Conservation (phyloP, 2,888 invertebrate species). For the Lagria hirta region DNA sequence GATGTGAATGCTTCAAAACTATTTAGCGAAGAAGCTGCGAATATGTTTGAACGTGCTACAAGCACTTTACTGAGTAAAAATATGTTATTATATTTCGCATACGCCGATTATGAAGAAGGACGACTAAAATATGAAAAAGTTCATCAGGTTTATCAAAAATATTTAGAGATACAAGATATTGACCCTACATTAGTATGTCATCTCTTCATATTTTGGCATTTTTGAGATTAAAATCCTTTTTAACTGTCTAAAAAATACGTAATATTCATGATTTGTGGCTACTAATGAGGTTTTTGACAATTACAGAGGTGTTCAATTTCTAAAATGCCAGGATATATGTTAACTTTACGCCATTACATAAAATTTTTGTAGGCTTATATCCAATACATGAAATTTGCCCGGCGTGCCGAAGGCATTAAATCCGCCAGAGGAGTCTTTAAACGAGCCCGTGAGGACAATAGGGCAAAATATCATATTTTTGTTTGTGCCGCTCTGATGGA, state of each 20-base stretch:
- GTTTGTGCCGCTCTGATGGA: slow-evolving; percentile 98
- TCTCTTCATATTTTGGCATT: too few relatives aligned
- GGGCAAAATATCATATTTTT: slow-evolving; percentile 88
- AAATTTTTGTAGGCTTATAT: slow-evolving; percentile 80
- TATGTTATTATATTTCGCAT: slow-evolving; percentile 94
- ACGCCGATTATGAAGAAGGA: slow-evolving; percentile 98
- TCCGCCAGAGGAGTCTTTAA: slow-evolving; percentile 94
- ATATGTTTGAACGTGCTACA: slow-evolving; percentile 93
- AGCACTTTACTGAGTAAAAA: slow-evolving; percentile 86
- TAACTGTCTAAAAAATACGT: slow-evolving; percentile 2
- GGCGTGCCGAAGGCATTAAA: slow-evolving; percentile 97
- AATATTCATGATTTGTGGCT: too few relatives aligned
- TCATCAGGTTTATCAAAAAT: slow-evolving; percentile 92
- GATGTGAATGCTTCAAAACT: slow-evolving; percentile 90
- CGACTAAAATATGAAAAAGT: slow-evolving; percentile 95
- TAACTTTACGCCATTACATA: too few relatives aligned
- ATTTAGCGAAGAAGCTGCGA: slow-evolving; percentile 93
- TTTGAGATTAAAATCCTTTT: neutral
- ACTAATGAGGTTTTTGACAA: neutral
- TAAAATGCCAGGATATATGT: too few relatives aligned
- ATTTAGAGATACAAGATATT: slow-evolving; percentile 83
- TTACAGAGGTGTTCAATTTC: slow-evolving; percentile 1
- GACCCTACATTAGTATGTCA: slow-evolving; percentile 91
- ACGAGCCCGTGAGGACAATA: slow-evolving; percentile 86
- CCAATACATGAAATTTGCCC: slow-evolving; percentile 98